These are phyloP conservation scores for Enoplosus armatus DNA, from an alignment of 2,797 vertebrate genomes.

Conservation along the genomic window DNA sequence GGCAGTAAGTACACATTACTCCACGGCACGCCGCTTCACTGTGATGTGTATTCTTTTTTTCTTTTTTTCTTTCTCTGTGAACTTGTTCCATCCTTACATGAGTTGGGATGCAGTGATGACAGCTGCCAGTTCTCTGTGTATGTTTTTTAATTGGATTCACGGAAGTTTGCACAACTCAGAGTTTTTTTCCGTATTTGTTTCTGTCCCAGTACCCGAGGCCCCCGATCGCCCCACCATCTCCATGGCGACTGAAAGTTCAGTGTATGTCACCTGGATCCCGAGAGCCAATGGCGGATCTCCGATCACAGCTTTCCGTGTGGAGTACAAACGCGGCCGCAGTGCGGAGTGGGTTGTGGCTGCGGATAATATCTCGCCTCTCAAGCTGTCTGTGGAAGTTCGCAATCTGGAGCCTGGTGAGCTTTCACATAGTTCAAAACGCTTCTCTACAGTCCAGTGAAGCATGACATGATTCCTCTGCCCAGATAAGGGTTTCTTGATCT, in stretches of 20 bases:
- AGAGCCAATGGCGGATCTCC: conserved; percentile 97
- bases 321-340: conserved; percentile 90
- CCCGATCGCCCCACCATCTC: conserved; percentile 96
- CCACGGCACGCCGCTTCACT: conserved; percentile 63
- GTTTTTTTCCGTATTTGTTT: background rate
- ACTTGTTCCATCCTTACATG: conserved; percentile 34
- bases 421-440: background rate
- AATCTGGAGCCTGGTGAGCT: conserved; percentile 93
- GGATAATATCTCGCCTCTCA: conserved; percentile 95
- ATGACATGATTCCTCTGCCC: background rate
- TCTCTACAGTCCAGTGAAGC: conserved; percentile 17
- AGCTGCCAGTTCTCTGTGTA: conserved; percentile 22
- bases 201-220: conserved; percentile 91
- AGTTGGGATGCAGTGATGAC: conserved; percentile 42
- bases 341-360: conserved; percentile 91
- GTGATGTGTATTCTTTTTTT: conserved; percentile 39
- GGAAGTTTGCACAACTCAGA: conserved; percentile 7
- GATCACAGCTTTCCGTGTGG: conserved; percentile 96
- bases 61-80: conserved; percentile 39
- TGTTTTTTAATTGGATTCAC: background rate
- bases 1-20: conserved; percentile 85
- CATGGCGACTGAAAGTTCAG: conserved; percentile 92
- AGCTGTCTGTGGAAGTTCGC: conserved; percentile 96
- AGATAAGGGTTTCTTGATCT: background rate
- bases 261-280: conserved; percentile 97